Conservation (phyloP, 2,797 vertebrate species). For the Remorina albescens region DNA sequence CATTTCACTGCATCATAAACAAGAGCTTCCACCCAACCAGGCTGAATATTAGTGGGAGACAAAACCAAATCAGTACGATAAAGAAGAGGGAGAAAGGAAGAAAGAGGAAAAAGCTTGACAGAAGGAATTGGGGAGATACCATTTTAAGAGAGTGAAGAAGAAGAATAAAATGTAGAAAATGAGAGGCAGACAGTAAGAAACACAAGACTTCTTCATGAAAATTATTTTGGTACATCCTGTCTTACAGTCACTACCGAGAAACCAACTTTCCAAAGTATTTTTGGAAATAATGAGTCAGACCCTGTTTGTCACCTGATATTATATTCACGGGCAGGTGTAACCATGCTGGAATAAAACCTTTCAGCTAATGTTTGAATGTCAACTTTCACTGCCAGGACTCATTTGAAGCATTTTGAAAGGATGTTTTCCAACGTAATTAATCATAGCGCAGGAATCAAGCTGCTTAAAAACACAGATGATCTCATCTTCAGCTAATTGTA, state of each 20-base stretch:
- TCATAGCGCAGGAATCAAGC: neutral
- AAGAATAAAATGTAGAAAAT: conserved; percentile 18
- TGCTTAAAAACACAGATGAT: conserved; percentile 13
- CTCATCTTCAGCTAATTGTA: conserved; percentile 7
- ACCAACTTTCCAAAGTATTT: conserved; percentile 14
- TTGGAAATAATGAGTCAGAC: conserved; percentile 21
- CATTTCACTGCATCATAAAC: conserved; percentile 71
- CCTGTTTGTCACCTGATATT: conserved; percentile 14
- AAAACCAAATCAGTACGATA: conserved; percentile 63
- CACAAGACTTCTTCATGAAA: conserved; percentile 1
- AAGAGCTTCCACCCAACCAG: conserved; percentile 36
- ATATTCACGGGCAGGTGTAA: conserved; percentile 7
- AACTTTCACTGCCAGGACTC: conserved; percentile 23
- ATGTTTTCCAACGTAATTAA: conserved; percentile 35
- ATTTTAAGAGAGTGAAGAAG: neutral
- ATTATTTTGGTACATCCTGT: conserved; percentile 6
- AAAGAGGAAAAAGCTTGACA: conserved; percentile 9
- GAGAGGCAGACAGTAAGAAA: conserved; percentile 8
- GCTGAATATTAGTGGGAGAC: conserved; percentile 33
- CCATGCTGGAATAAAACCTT: conserved; percentile 14
- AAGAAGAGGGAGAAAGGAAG: conserved; percentile 33
- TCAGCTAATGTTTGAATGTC: conserved; percentile 27
- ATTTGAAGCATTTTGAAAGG: conserved; percentile 18
- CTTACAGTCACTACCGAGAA: conserved; percentile 1
- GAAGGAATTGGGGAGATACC: conserved; percentile 17